phyloP scores from a whole-genome alignment of 1,140 invertebrate genomes.

The Cyclargus thomasi region DNA sequence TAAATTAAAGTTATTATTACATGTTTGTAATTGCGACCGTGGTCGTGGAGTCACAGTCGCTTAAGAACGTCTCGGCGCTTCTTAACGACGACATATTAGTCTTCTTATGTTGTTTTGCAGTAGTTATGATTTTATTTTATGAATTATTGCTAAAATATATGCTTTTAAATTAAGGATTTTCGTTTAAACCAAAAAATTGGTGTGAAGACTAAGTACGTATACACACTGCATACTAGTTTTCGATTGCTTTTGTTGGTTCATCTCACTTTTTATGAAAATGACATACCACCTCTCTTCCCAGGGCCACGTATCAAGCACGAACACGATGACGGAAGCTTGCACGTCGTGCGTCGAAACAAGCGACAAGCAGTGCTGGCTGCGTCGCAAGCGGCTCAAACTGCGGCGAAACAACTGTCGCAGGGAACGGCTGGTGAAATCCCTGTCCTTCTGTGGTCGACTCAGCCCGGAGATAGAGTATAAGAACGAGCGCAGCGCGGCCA shows the following conservation, averaged over 20 bases:
- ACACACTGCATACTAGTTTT: too few species aligned
- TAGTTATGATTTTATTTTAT: too few species aligned
- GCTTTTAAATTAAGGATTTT: too few species aligned
- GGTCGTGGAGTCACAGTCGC: too few species aligned
- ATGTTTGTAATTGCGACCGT: too few species aligned
- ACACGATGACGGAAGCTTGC: constrained; percentile 78
- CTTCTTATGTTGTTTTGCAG: too few species aligned
- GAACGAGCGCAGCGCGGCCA: constrained; percentile 76
- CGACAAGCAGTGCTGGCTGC: constrained; percentile 71
- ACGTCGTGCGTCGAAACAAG: constrained; percentile 70
- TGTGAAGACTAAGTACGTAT: too few species aligned
- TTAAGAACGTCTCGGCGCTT: too few species aligned
- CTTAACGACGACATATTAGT: too few species aligned
- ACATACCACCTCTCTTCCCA: constrained; percentile 27
- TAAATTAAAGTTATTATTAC: too few species aligned
- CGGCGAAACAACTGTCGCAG: constrained; percentile 59
- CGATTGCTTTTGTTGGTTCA: neutral
- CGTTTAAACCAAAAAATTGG: too few species aligned
- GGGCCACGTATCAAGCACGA: constrained; percentile 78
- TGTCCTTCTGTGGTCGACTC: constrained; percentile 79
- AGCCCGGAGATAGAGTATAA: constrained; percentile 74
- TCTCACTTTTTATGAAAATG: neutral
- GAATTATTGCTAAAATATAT: too few species aligned
- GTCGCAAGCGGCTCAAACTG: constrained; percentile 81
- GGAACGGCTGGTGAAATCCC: constrained; percentile 77